phyloP scores from a whole-genome alignment of 2,113 vertebrate genomes.

The Noctilio leporinus region DNA sequence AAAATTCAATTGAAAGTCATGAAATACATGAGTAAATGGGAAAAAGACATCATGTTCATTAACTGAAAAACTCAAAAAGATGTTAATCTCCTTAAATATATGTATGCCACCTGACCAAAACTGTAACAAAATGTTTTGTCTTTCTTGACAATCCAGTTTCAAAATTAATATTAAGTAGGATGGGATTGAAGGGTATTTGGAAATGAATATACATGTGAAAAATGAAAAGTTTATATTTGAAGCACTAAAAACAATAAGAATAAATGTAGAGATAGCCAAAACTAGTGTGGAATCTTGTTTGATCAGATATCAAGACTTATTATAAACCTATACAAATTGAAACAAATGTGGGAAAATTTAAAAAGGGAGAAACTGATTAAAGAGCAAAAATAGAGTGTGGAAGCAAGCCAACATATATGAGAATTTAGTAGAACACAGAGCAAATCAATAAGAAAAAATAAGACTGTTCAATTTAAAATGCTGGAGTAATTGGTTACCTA shows the following conservation, averaged over 20 bases:
- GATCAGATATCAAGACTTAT: not conserved
- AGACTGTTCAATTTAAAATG: not conserved
- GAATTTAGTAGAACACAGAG: not conserved
- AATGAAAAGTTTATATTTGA: not conserved
- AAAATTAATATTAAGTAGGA: not conserved
- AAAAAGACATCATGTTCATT: not conserved
- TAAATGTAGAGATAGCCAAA: not conserved
- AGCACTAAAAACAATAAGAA: not conserved
- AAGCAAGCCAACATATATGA: not conserved
- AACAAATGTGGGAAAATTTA: not conserved
- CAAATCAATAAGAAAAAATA: not conserved
- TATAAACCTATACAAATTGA: not conserved
- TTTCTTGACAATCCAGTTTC: not conserved
- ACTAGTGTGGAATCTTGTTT: not conserved
- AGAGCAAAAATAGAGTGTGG: not conserved
- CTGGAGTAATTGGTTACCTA: not conserved
- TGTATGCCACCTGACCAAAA: not conserved
- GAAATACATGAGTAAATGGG: not conserved
- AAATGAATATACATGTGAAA: not conserved
- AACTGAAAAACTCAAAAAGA: not conserved
- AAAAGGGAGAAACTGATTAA: not conserved
- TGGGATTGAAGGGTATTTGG: not conserved
- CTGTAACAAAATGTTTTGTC: not conserved
- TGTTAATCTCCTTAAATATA: not conserved
- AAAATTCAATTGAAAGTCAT: not conserved